Percentiles rank a stretch among this genome's conserved stretches.
phyloP scores from a whole-genome alignment of 2,888 invertebrate genomes.

The Mechanitis messenoides region DNA sequence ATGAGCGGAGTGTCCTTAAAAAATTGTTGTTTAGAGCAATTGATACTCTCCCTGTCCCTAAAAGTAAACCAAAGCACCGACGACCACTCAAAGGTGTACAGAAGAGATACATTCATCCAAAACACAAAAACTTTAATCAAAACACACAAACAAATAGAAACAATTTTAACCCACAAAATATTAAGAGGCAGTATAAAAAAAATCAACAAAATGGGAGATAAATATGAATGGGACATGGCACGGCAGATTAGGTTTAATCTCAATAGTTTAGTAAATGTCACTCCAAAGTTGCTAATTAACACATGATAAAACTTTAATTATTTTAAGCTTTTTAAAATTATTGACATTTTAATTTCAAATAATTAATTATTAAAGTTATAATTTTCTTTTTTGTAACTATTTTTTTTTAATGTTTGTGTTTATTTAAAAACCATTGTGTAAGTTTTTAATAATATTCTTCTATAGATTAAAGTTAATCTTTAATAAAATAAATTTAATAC shows the following conservation, averaged over 20 bases:
- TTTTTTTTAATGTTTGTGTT: no score
- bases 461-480: no score
- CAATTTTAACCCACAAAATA: background rate
- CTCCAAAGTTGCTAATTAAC: no score
- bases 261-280: no score
- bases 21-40: constrained; percentile 11
- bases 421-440: no score
- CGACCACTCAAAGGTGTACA: constrained; percentile 5
- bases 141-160: background rate
- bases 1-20: constrained; percentile 12
- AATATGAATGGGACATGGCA: background rate
- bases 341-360: no score
- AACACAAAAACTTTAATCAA: background rate
- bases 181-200: background rate
- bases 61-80: background rate
- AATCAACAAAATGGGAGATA: background rate
- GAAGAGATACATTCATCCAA: background rate
- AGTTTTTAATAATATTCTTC: no score
- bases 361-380: no score
- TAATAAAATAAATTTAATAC: no score
- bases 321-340: no score
- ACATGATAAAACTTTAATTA: no score
- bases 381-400: no score
- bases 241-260: background rate
- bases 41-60: background rate